phyloP scores from a whole-genome alignment of 2,888 invertebrate species.

The Cephus pygmeus region DNA sequence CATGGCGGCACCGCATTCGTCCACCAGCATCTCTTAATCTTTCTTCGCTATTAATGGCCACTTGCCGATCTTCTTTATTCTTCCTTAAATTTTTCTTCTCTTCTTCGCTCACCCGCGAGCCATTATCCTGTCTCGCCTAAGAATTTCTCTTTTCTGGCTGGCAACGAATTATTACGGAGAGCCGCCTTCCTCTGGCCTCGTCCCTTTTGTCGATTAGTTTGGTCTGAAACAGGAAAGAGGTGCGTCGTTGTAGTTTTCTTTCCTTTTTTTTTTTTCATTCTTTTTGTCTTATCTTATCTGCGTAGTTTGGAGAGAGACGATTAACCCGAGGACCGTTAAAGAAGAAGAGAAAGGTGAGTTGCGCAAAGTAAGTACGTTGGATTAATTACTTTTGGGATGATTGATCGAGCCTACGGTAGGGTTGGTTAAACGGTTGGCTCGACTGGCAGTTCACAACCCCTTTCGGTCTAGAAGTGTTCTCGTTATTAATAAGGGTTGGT shows the following conservation, averaged over 20 bases:
- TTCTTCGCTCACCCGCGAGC: background rate
- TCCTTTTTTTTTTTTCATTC: background rate
- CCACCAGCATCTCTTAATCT: slow-evolving; percentile 51
- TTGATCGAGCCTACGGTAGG: background rate
- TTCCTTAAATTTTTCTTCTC: background rate
- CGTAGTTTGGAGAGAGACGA: background rate
- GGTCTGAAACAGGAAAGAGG: background rate
- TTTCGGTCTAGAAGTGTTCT: background rate
- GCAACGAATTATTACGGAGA: background rate
- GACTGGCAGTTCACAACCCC: background rate
- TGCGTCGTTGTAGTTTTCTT: background rate
- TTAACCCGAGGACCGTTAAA: background rate
- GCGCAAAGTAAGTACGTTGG: background rate
- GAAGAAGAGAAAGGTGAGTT: background rate
- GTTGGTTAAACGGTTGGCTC: background rate
- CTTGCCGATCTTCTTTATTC: background rate
- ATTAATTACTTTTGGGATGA: background rate
- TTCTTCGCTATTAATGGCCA: slow-evolving; percentile 14
- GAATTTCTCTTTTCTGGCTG: background rate
- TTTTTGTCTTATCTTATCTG: background rate
- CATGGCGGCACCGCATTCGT: slow-evolving; percentile 57
- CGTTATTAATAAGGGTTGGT: background rate
- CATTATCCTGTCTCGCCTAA: background rate
- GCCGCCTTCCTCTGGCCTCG: background rate
- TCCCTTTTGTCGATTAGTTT: background rate